Evolutionary conservation across 2,888 invertebrate genomes (phyloP), one percentile per base, ranked within the genome.

Genomic region (Sepioteuthis lessoniana): DNA sequence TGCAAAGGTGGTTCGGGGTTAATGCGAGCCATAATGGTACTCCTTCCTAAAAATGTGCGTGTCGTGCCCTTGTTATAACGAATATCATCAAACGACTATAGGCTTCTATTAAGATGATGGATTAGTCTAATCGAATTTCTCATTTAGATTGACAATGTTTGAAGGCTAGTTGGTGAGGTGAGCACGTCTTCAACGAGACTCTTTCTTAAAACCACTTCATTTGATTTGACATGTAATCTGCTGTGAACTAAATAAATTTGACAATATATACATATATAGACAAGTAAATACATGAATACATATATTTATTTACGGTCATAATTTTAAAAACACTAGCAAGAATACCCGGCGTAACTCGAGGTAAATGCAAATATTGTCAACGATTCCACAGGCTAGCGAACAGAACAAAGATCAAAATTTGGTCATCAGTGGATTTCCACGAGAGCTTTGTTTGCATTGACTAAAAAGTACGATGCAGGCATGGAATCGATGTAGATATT

Each of bases 11-110:
- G n/a, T 76, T 76, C n/a, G 76, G n/a, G 76, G 76, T 76, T 76
- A 76, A 76, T 76, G 76, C 76, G 76, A 76, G 76, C 76, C 76
- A 76, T 76, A 35, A 76, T 76, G 76, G 76, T 55, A 55, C 25
- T 55, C 55, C 55, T 55, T 55, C 55, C 76, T 76, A 76, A 76
- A 76, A 76, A 76, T 76, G 76, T 76, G 76, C 76, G 76, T 76
- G 76, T 76, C 76, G 76, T 76, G 76, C 76, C 76, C 76, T 76
- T 76, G 76, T 76, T 76, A 76, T 76, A 76, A 76, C 76, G 76
- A 76, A 76, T 76, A 76, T 76, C 76, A 76, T 76, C 76, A 76
- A 76, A 76, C n/a, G 16, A 76, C 76, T 76, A 76, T n/a, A n/a
- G 76, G 76, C 76, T 76, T 76, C 76, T 76, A 76, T 76, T 76